Base-by-base conservation (phyloP, 2,888 invertebrate genomes). In the Phyto melanocephala region DNA sequence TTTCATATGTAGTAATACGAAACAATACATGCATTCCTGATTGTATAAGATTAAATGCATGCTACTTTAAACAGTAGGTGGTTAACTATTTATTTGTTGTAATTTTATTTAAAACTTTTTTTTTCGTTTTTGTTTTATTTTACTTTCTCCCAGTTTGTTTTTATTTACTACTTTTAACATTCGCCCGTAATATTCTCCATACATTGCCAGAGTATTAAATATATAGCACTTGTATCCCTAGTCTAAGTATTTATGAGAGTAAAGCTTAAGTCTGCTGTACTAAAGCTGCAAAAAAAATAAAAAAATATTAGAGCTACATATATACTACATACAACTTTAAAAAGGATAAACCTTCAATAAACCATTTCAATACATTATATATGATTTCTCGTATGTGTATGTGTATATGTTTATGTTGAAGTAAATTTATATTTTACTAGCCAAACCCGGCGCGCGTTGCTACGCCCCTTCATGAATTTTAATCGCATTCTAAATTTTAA, bases 11-110 rank as follows among this genome's bases (percentile, higher is more conserved):
- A 35, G 22, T 37, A 50, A 17, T 8, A 28, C 10, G 24, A 58
- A 67, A 56, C 33, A 84, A 70, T 22, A 63, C 75, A 79, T 75
- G 50, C 40, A 78, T 63, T 47, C 67, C n/a, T 42, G 60, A 72
- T 74, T 72, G 68, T 77, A 67, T 3, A 54, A 75, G 78, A 83
- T 80, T 83, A 80, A 80, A 80, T 74, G 63, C 72, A 68, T 20
- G 67, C 80, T 77, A 75, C 28, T 65, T 71, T 70, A 13, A 50
- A 50, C 78, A 79, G 78, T 82, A 40, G 74, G 81, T 75, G 78
- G 56, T 35, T 68, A 56, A 58, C 35, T 15, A 22, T 60, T 74
- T 52, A 47, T 50, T 50, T 37, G 37, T 42, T 71, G 28, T 52
- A 33, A 13, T 62, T 54, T 65, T 54, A 2, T 28, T 1, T n/a